Evolutionary conservation across 2,113 vertebrate genomes (phyloP).

Genomic region (Dasyornis broadbenti): DNA sequence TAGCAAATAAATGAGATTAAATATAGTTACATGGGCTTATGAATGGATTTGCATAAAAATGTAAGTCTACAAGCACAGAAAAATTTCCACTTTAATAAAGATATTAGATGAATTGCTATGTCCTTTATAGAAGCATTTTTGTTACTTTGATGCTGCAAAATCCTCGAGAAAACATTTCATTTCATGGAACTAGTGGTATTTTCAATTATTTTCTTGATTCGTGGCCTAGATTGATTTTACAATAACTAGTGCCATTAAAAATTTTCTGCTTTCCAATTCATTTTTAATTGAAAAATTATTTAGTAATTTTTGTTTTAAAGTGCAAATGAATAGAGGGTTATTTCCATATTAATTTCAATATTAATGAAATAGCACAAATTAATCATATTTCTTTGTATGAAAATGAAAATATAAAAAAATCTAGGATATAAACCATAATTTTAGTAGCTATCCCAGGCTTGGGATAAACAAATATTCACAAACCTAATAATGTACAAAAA

Average conservation of each 20-base stretch:
- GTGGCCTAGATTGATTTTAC: background rate
- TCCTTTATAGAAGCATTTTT: background rate
- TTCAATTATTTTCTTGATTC: background rate
- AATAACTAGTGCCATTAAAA: background rate
- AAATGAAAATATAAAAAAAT: background rate
- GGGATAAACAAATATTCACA: background rate
- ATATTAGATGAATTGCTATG: background rate
- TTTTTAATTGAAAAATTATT: background rate
- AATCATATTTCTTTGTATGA: background rate
- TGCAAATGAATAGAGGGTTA: background rate
- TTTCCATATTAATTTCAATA: background rate
- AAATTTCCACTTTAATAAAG: background rate
- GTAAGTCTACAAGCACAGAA: background rate
- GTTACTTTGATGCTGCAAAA: background rate
- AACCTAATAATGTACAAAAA: background rate
- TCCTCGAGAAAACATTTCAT: background rate
- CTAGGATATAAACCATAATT: background rate
- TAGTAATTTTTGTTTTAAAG: background rate
- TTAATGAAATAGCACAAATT: background rate
- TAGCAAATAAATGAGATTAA: background rate
- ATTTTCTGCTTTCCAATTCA: background rate
- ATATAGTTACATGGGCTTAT: background rate
- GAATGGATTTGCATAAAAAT: background rate
- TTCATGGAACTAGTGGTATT: background rate
- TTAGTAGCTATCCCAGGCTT: background rate